These are phyloP conservation scores for Mesochorus sp. DNA, from an alignment of 2,888 invertebrate genomes.

Conservation along the genomic window DNA sequence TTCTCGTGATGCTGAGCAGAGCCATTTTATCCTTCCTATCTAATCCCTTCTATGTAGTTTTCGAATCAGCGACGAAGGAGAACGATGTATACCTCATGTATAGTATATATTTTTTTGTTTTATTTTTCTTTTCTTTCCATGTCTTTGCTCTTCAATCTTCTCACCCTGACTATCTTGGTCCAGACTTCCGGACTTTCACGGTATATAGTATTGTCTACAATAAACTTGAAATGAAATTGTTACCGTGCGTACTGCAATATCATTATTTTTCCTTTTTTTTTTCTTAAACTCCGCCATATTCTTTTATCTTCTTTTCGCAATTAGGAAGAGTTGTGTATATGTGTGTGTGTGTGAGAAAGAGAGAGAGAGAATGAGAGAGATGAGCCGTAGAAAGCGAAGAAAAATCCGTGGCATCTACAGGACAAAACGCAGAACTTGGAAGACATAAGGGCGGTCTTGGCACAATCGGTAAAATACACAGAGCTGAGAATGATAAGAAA, in stretches of 20 bases:
- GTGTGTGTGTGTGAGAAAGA: slow-evolving; percentile 10
- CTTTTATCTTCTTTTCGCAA: slow-evolving; percentile 48
- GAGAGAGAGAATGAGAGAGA: slow-evolving; percentile 20
- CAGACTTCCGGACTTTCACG: slow-evolving; percentile 28
- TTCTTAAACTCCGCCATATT: background rate
- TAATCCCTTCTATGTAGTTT: slow-evolving; percentile 56
- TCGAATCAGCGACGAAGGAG: slow-evolving; percentile 52
- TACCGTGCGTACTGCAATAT: slow-evolving; percentile 34
- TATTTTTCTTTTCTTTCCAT: slow-evolving; percentile 31
- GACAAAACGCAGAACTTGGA: no score
- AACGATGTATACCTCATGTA: no score
- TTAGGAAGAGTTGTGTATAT: slow-evolving; percentile 46
- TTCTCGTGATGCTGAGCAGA: background rate
- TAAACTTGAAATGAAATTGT: slow-evolving; percentile 52
- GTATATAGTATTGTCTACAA: slow-evolving; percentile 34
- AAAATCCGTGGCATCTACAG: no score
- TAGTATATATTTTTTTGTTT: slow-evolving; percentile 3
- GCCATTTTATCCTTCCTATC: slow-evolving; percentile 36
- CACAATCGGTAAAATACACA: background rate
- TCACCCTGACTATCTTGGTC: slow-evolving; percentile 23
- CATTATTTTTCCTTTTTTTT: slow-evolving; percentile 1
- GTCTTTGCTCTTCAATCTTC: slow-evolving; percentile 22
- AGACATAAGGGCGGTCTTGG: background rate
- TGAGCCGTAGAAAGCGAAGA: slow-evolving; percentile 21
- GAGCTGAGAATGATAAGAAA: background rate